Evolutionary conservation across 1,140 invertebrate genomes (phyloP), one percentile per base, ranked within the genome.

Genomic region (Eciton burchellii): DNA sequence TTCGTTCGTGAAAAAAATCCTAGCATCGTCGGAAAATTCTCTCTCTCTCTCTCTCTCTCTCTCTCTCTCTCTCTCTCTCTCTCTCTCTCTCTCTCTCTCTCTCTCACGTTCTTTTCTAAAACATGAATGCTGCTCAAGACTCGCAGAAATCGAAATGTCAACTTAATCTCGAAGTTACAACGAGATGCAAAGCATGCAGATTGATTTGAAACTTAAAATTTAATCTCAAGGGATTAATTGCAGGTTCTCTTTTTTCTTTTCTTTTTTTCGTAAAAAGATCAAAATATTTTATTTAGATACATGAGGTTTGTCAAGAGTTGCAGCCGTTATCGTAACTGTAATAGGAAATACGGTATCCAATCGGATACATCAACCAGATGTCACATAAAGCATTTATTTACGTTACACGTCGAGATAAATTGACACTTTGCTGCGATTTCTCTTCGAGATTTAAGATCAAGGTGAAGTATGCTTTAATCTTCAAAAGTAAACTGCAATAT

Each of bases 201-300:
- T 59, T 59, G 11, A 5, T 59, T 29, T 4, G 14, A 29, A 54
- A 6, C 35, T 35, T 6, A 35, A 35, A 5, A 54, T 56, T 9
- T 19, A 56, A 56, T 56, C 19, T 56, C n/a, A 21, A 9, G 19
- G 5, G 9, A n/a, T 16, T 56, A n/a, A 19, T 19, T n/a, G n/a
- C n/a, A n/a, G n/a, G n/a, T n/a, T 56, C 35, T 35, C 35, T 35
- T 6, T 35, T 6, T 35, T 6, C 6, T 35, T 35, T 35, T 35
- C 35, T 35, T 35, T 35, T 35, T 35, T 35, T 3, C 35, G n/a
- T n/a, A n/a, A 41, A 0, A 41, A n/a, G 16, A 63, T 43, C 35
- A 63, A 6, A 12, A 63, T 63, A 63, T 63, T 19, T 63, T 19
- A 63, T 63, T 63, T 63, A 43, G n/a, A 35, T 35, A 14, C 6